These are phyloP conservation scores for Cynoglossus semilaevis DNA, from an alignment of 2,113 vertebrate species.

Conservation along the genomic window DNA sequence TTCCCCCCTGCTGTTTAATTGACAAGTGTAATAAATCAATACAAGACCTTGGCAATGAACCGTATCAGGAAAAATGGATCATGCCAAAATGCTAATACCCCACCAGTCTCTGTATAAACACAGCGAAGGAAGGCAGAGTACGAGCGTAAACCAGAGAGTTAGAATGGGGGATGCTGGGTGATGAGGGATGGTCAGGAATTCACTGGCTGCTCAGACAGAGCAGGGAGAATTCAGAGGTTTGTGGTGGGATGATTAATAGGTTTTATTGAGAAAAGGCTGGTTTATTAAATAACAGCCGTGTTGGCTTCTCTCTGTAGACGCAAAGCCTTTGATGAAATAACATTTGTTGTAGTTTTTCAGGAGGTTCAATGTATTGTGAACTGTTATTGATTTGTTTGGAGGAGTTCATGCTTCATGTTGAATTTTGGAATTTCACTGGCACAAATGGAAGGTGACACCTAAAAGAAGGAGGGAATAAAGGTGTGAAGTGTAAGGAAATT, in stretches of 20 bases:
- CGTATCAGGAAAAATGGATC: conserved; percentile 58
- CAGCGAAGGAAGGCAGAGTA: conserved; percentile 22
- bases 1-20: conserved; percentile 41
- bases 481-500: too few relatives aligned
- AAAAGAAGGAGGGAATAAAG: too few relatives aligned
- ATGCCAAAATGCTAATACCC: conserved; percentile 59
- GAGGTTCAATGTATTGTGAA: too few relatives aligned
- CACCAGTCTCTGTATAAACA: conserved; percentile 61
- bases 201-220: neutral
- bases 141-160: conserved; percentile 11
- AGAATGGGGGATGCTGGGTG: conserved; percentile 26
- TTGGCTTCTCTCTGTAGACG: too few relatives aligned
- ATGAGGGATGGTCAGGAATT: conserved; percentile 55
- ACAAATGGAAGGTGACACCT: too few relatives aligned
- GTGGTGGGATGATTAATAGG: conserved; percentile 39
- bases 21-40: conserved; percentile 65
- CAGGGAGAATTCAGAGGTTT: neutral
- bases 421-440: too few relatives aligned
- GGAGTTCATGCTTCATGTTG: too few relatives aligned
- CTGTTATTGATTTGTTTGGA: too few relatives aligned
- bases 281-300: too few relatives aligned
- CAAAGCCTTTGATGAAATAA: too few relatives aligned
- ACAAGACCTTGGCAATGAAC: conserved; percentile 54
- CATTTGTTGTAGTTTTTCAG: too few relatives aligned
- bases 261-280: neutral